These are phyloP conservation scores for Brachyptera putata DNA, from an alignment of 2,888 invertebrate genomes.

Conservation along the genomic window DNA sequence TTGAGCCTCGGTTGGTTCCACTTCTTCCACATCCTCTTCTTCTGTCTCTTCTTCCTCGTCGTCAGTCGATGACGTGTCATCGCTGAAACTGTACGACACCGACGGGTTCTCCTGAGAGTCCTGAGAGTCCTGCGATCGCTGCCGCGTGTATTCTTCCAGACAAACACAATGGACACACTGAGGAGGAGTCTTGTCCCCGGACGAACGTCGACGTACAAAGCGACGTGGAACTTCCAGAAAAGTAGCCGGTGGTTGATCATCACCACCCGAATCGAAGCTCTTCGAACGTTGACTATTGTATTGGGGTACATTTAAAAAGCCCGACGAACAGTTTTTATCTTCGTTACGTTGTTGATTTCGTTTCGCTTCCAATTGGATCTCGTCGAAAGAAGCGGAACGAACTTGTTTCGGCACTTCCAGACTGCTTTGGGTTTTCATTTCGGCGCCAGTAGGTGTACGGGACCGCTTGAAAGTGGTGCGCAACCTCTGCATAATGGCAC, in stretches of 20 bases:
- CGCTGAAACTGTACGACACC: constrained; percentile 50
- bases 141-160: constrained; percentile 26
- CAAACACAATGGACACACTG: constrained; percentile 65
- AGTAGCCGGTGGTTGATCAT: constrained; percentile 54
- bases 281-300: constrained; percentile 62
- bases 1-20: constrained; percentile 47
- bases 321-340: constrained; percentile 33
- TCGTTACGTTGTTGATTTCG: constrained; percentile 48
- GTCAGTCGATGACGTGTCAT: constrained; percentile 46
- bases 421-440: constrained; percentile 89
- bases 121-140: constrained; percentile 9
- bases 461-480: constrained; percentile 84
- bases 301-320: constrained; percentile 34
- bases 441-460: constrained; percentile 81
- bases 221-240: constrained; percentile 52
- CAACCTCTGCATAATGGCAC: constrained; percentile 66
- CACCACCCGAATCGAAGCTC: constrained; percentile 73
- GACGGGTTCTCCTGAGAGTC: constrained; percentile 51
- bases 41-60: constrained; percentile 36
- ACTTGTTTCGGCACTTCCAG: constrained; percentile 88
- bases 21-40: constrained; percentile 31
- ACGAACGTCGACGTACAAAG: constrained; percentile 53
- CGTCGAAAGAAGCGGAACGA: constrained; percentile 85
- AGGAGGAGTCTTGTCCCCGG: constrained; percentile 37
- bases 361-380: constrained; percentile 76